Base-by-base conservation (phyloP, 2,113 vertebrate genomes). In the Oncorhynchus nerka region DNA sequence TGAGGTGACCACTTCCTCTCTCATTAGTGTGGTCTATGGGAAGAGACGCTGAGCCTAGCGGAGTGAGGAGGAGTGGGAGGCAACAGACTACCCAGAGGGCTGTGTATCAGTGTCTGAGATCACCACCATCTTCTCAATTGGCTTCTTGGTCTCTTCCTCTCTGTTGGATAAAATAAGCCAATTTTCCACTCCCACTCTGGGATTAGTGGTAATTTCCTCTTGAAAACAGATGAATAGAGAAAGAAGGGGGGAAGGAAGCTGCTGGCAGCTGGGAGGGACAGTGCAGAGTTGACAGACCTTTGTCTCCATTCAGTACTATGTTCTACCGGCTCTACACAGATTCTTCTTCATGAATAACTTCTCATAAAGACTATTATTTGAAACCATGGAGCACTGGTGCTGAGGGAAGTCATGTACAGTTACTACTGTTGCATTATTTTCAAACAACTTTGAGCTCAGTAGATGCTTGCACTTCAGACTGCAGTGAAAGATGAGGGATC, bases 131-230 rank as follows among this genome's bases (percentile, higher is more conserved):
- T 49, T 30, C 3, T 51, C 28, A 55, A 5, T 64, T 22, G 45
- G 59, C 15, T 28, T 59, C 28, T 49, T 19, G 49, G 5, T 68
- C 34, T 57, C 68, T 51, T 20, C n/a, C 59, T 19, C 39, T 19
- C 55, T 68, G 71, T 45, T 32, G 59, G 34, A 30, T 24, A 51
- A 68, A 65, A 45, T 5, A 65, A 45, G 20, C 34, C 26, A 24
- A 34, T 74, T 39, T 64, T 57, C n/a, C 72, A 13, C 59, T 39
- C 72, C 30, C 72, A n/a, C 30, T 74, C 59, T 34, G n/a, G 49
- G 68, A 55, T 71, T 26, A 71, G 69, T 28, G 39, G 68, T 45
- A 1, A 48, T 70, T 70, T 70, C 68, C 68, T 48, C 19, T 20
- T 9, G 69, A 51, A 70, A 71, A 71, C 49, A 26, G 69, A 51